Base-by-base conservation (phyloP, 2,888 invertebrate genomes). In the Aricia artaxerxes region DNA sequence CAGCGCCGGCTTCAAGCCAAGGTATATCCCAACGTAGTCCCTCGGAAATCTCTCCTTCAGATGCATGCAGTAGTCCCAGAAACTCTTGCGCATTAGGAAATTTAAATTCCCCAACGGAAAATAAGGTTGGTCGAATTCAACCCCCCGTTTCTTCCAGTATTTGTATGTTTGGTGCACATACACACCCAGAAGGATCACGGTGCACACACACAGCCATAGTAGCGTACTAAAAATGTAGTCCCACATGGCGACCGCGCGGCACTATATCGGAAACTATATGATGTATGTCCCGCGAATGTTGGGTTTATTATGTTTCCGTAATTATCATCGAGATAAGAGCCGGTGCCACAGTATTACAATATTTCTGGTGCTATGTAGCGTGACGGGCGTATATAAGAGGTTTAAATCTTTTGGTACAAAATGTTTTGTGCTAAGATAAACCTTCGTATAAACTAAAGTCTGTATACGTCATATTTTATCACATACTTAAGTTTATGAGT, bases 121-220 rank as follows among this genome's bases (percentile, higher is more conserved):
- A 7, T 83, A 82, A 0, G 92, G 92, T 44, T 87, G 85, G 11
- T 88, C 88, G 81, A 87, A 91, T 0, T 88, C 88, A 2, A 92
- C 82, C 1, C 90, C 90, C 2, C 89, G 88, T 64, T 87, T 83
- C 77, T 87, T 87, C 92, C 92, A 92, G 81, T 91, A 92, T 49
- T 83, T 87, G 88, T 94, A 87, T 77, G 86, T 85, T 60, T 81
- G 82, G 9, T 85, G 84, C 11, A 86, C 83, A 79, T 85, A 87
- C 40, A 88, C 82, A 79, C 85, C 89, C 40, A 88, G 73, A 78
- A 86, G 44, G 5, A 85, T 77, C 13, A 87, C 78, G 83, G 83
- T 84, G 77, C 83, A 80, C 38, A 82, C 73, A 24, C 81, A 1
- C 13, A 80, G 60, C 79, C 81, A 79, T 60, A 78, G 60, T 44